Base-by-base conservation (phyloP, 2,797 vertebrate species). In the Notolabrus celidotus region DNA sequence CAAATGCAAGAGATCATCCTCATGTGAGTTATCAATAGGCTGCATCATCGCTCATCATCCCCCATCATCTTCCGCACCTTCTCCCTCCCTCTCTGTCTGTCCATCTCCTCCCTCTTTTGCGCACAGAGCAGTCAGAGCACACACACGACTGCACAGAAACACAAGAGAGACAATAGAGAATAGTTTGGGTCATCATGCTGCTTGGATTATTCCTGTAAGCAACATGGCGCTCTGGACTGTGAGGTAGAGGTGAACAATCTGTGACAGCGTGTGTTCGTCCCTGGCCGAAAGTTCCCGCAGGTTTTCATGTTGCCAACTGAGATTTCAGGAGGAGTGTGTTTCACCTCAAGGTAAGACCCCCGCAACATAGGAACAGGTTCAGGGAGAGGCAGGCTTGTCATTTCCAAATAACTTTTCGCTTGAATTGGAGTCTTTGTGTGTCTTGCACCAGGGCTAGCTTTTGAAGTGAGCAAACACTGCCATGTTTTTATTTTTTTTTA, bases 271-370 rank as follows among this genome's bases (percentile, higher is more conserved):
- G 34, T 63, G 51, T 82, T 77, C 71, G 36, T 88, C 76, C 59
- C 67, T 41, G 78, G 69, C 54, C 45, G 47, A 81, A 83, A 84
- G 82, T 90, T 88, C 75, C 51, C 14, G 77, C 78, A 60, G 80
- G 76, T 88, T 93, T 94, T 91, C 82, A 95, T 95, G 94, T 93
- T 94, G 90, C 94, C 94, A 71, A 94, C 92, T 84, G 94, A 95
- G 93, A 89, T 92, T 88, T 90, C 93, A 81, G 93, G 83, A 92
- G 93, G 93, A 93, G 93, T 94, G 94, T 94, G 93, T 92, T 95
- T 94, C 91, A 94, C 92, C 84, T 93, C 93, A 88, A 95, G 94
- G 94, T 95, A 93, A 69, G 91, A 80, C 49, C 63, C n/a, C 72
- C 19, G 75, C 59, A 79, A 75, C 71, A 80, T 65, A 33, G 8